Base-by-base conservation (phyloP, 2,113 vertebrate species). In the Chloroceryle aenea region DNA sequence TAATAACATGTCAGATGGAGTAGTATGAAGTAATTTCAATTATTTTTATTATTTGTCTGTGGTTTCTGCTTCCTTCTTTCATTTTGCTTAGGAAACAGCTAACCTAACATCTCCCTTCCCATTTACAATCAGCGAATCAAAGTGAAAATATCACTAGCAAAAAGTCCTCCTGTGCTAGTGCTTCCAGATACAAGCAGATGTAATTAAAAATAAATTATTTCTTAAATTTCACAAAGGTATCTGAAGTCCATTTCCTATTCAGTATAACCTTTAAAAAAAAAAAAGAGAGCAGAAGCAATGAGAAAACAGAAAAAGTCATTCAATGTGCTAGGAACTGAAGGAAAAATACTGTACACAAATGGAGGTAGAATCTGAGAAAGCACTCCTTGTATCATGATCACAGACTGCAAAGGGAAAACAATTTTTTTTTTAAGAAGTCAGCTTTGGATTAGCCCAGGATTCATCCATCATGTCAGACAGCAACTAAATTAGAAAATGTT, bases 11-110 rank as follows among this genome's bases (percentile, higher is more conserved):
- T 91, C 87, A 95, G 85, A 94, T 94, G 92, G 90, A 93, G 90
- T 79, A 90, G 80, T 90, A 90, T 89, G 83, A 96, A 97, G 80
- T 89, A 22, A 94, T 90, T 92, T 89, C 69, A 89, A 87, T 96
- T 91, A 95, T 95, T 96, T 96, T 93, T 90, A 89, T 95, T 92
- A 92, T 96, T 96, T 96, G 75, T 94, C 87, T 85, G 74, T 94
- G 93, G 91, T 16, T 92, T 96, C 93, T 95, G 83, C 92, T 96
- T 94, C 85, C 86, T 93, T 81, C 93, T 96, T 94, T 92, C 76
- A 78, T 95, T 96, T 80, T 86, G 67, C 89, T 87, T 55, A 89
- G 86, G 81, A 71, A 93, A 85, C 91, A 96, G 75, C 72, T 61
- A 74, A 82, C 68, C 48, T 81, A 58, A 79, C 67, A 20, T 73